Percentiles rank a stretch among this genome's conserved stretches.
phyloP scores from a whole-genome alignment of 2,113 vertebrate species.

The Tyto alba region DNA sequence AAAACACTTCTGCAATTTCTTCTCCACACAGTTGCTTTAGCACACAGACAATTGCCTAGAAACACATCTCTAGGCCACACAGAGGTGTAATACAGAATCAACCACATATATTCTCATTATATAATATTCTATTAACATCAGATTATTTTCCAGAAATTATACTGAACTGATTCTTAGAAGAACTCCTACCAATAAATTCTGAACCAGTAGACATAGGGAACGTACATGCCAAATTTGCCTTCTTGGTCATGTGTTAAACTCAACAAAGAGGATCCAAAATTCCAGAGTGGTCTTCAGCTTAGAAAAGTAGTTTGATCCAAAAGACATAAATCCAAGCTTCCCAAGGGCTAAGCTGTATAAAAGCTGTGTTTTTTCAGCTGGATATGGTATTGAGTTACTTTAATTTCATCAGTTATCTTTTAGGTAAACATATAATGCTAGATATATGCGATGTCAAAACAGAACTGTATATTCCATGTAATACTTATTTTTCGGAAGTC shows the following conservation, averaged over 20 bases:
- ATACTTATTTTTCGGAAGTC: neutral
- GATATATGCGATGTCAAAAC: neutral
- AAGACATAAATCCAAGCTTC: neutral
- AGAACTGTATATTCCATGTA: neutral
- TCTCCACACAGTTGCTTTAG: neutral
- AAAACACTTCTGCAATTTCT: neutral
- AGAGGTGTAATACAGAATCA: neutral
- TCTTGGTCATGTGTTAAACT: neutral
- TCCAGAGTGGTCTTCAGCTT: neutral
- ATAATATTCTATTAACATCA: neutral
- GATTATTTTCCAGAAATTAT: neutral
- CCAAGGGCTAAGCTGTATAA: neutral
- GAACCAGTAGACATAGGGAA: neutral
- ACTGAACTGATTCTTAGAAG: neutral
- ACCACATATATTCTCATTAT: neutral
- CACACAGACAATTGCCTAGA: neutral
- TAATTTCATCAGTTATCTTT: neutral
- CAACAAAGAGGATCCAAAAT: neutral
- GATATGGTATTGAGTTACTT: neutral
- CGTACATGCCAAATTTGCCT: neutral
- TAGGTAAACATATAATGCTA: neutral
- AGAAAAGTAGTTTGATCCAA: neutral
- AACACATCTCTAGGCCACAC: neutral
- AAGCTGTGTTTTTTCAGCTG: slow-evolving; percentile 1
- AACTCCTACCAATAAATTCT: neutral